phyloP scores from a whole-genome alignment of 2,888 invertebrate species.

The Cerastis leucographa region DNA sequence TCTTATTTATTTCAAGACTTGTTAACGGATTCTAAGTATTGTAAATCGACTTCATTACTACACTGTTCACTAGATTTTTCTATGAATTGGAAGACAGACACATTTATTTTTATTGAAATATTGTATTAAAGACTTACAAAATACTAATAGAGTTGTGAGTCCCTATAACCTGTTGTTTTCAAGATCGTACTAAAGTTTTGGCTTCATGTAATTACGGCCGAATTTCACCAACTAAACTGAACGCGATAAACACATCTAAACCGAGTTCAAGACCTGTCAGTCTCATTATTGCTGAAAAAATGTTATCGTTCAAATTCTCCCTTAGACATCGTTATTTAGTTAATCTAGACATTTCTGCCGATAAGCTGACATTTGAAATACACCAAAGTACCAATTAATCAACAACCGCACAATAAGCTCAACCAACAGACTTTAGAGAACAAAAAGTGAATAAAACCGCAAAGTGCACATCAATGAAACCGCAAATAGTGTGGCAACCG shows the following conservation, averaged over 20 bases:
- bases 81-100: background rate
- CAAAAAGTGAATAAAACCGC: conserved; percentile 26
- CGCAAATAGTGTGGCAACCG: conserved; percentile 37
- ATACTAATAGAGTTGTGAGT: background rate
- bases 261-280: background rate
- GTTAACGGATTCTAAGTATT: conserved; percentile 6
- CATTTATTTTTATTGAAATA: background rate
- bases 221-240: background rate
- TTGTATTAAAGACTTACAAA: background rate
- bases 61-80: background rate
- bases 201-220: background rate
- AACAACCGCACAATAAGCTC: conserved; percentile 19
- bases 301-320: background rate
- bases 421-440: conserved; percentile 8
- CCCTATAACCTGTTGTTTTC: background rate
- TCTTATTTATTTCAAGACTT: background rate
- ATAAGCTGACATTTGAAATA: conserved; percentile 9
- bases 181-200: background rate
- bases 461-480: conserved; percentile 45
- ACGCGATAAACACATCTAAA: background rate
- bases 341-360: background rate
- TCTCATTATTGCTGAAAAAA: background rate
- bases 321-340: background rate
- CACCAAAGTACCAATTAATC: conserved; percentile 35
- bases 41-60: background rate